A percentile compares a stretch with the other conserved stretches of the same genome.
Conservation (phyloP, 37 sponge, comb jelly and placozoan species). For the Eunapius fragilis region DNA sequence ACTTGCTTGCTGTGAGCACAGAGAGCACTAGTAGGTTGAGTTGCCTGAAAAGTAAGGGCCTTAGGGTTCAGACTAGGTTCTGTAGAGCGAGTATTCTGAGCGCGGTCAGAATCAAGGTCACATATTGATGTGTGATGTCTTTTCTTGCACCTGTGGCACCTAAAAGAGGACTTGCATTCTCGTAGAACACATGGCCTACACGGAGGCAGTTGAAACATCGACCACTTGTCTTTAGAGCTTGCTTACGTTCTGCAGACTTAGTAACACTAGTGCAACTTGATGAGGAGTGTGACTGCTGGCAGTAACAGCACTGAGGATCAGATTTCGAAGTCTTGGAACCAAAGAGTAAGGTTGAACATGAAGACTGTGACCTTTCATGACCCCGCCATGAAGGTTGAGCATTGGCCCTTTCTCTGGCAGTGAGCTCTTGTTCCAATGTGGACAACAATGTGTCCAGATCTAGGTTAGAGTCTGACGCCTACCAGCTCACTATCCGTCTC, state of each 20-base stretch:
- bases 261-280: slow-evolving; percentile 7
- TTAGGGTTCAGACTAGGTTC: background rate
- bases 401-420: slow-evolving; percentile 15
- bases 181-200: slow-evolving; percentile 33
- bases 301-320: slow-evolving; percentile 25
- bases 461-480: background rate
- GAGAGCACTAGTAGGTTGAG: background rate
- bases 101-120: background rate
- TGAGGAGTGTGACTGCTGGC: slow-evolving; percentile 39
- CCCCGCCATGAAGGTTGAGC: background rate
- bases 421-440: slow-evolving; percentile 32
- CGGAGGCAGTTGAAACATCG: slow-evolving; percentile 49
- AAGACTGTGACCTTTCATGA: background rate
- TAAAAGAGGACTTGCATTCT: slow-evolving; percentile 11
- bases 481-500: background rate
- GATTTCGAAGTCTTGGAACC: background rate
- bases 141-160: slow-evolving; percentile 28
- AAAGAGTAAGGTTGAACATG: slow-evolving; percentile 21
- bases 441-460: background rate
- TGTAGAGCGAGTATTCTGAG: background rate
- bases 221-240: slow-evolving; percentile 27
- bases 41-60: background rate
- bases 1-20: background rate
- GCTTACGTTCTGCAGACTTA: slow-evolving; percentile 5
- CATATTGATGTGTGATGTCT: slow-evolving; percentile 51